phyloP scores from a whole-genome alignment of 2,113 vertebrate species.

The Myotis lucifugus region DNA sequence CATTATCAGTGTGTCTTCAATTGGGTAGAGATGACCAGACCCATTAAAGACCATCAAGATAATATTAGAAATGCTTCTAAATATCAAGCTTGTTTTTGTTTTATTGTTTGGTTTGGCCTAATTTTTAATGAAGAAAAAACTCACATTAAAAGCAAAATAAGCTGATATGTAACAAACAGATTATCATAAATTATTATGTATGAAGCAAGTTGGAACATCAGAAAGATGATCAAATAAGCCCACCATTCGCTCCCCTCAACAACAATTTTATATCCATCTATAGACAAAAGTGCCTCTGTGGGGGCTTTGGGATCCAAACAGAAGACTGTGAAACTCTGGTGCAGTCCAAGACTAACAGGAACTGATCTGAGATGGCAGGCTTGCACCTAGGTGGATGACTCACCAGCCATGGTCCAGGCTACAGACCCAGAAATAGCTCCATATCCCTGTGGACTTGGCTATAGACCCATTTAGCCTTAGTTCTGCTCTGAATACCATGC shows the following conservation, averaged over 20 bases:
- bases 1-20: not conserved
- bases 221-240: not conserved
- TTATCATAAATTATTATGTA: not conserved
- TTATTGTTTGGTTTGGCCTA: not conserved
- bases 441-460: not conserved
- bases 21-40: not conserved
- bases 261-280: not conserved
- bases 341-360: not conserved
- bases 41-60: not conserved
- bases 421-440: not conserved
- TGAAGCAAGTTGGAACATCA: not conserved
- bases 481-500: not conserved
- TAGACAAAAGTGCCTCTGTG: not conserved
- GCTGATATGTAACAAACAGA: not conserved
- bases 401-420: too few relatives aligned
- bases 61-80: not conserved
- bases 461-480: not conserved
- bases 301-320: not conserved
- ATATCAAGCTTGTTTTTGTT: not conserved
- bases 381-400: not conserved
- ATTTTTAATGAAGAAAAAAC: not conserved
- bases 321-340: not conserved
- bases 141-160: not conserved
- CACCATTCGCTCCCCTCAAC: not conserved
- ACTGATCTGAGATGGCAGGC: not conserved